Percentiles rank a stretch among this genome's conserved stretches.
These are phyloP conservation scores for Mormyrops attenuatus DNA, from an alignment of 2,797 vertebrate genomes.

Conservation along the genomic window DNA sequence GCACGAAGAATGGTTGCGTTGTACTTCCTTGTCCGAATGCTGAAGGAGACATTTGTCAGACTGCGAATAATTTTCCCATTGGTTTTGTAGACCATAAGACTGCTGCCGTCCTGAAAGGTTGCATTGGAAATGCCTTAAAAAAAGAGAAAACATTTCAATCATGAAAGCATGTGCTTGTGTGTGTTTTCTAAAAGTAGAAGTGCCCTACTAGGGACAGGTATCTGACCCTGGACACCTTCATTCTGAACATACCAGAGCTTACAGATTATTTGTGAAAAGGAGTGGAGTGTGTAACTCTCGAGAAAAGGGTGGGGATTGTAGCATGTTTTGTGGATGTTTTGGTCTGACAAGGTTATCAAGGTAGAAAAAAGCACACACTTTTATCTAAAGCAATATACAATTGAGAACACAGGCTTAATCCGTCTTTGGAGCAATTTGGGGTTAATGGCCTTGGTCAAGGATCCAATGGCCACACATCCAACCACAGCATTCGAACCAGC, in stretches of 20 bases:
- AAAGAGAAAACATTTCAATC: not conserved
- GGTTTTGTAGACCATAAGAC: slow-evolving; percentile 65
- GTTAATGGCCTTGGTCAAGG: not conserved
- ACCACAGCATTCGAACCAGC: not conserved
- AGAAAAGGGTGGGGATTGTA: not conserved
- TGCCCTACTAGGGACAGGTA: not conserved
- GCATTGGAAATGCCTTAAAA: slow-evolving; percentile 71
- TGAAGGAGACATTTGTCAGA: slow-evolving; percentile 70
- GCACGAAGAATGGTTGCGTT: slow-evolving; percentile 68
- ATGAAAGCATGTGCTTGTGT: not conserved
- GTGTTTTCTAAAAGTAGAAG: not conserved
- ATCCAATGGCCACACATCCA: not conserved
- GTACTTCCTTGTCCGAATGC: slow-evolving; percentile 69
- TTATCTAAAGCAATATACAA: not conserved
- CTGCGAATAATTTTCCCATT: slow-evolving; percentile 73
- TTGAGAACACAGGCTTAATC: not conserved
- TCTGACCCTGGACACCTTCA: not conserved
- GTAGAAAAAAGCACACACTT: not conserved
- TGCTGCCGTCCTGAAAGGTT: slow-evolving; percentile 68
- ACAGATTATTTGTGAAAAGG: not conserved
- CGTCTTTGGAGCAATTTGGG: not conserved
- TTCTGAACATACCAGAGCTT: not conserved
- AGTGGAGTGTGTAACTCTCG: not conserved
- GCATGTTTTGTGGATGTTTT: not conserved
- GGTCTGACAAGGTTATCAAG: not conserved